phyloP scores from a whole-genome alignment of 2,113 vertebrate species.

The Marmota flaviventris region DNA sequence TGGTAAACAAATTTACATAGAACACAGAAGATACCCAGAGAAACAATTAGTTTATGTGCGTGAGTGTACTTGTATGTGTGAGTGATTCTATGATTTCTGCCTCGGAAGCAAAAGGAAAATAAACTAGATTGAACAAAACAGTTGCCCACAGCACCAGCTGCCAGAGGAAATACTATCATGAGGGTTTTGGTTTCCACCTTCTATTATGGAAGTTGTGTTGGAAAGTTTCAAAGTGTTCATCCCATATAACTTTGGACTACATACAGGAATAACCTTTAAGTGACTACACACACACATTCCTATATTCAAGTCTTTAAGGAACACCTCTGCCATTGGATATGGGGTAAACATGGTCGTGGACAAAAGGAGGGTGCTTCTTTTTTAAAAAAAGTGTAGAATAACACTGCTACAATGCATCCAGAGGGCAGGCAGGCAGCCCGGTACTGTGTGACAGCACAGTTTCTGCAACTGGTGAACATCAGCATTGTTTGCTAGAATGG shows the following conservation, averaged over 20 bases:
- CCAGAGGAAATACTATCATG: slow-evolving; percentile 81
- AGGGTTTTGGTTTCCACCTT: slow-evolving; percentile 77
- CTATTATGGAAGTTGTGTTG: slow-evolving; percentile 43
- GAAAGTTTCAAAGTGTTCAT: slow-evolving; percentile 67
- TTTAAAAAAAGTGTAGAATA: slow-evolving; percentile 49
- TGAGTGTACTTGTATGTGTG: slow-evolving; percentile 63
- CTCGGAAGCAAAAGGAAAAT: slow-evolving; percentile 80
- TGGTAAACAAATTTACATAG: slow-evolving; percentile 79
- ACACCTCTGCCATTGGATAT: slow-evolving; percentile 70
- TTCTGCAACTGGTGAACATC: slow-evolving; percentile 13
- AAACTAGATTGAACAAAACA: slow-evolving; percentile 76
- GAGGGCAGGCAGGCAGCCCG: background rate
- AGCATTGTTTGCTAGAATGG: background rate
- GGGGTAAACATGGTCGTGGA: slow-evolving; percentile 43
- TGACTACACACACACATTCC: slow-evolving; percentile 64
- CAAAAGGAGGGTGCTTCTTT: background rate
- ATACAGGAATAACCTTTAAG: slow-evolving; percentile 62
- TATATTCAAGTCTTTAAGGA: slow-evolving; percentile 77
- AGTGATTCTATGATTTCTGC: slow-evolving; percentile 77
- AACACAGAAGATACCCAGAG: slow-evolving; percentile 76
- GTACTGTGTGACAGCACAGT: accelerated
- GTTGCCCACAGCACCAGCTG: slow-evolving; percentile 91
- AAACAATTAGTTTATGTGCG: background rate
- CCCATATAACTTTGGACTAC: slow-evolving; percentile 47
- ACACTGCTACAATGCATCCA: background rate